Conservation (phyloP, 2,113 vertebrate species). For the Labeo catla region DNA sequence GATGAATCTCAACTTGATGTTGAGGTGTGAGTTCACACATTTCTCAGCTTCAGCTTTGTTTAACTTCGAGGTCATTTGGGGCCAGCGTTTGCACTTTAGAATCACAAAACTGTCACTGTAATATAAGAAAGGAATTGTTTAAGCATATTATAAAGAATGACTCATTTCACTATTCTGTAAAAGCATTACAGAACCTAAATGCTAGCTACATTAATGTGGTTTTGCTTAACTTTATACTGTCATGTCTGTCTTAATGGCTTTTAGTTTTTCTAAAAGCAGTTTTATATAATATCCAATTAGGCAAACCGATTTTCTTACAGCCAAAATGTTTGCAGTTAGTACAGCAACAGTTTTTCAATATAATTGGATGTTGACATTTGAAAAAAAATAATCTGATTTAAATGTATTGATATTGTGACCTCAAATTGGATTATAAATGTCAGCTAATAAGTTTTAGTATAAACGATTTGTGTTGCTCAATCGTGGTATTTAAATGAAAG, state of each 20-base stretch:
- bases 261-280: too few species aligned
- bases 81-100: constrained; percentile 10
- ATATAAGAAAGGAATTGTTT: constrained; percentile 21
- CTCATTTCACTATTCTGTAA: background rate
- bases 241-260: background rate
- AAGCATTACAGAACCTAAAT: background rate
- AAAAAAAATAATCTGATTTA: background rate
- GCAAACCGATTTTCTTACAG: background rate
- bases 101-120: background rate
- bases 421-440: background rate
- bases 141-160: background rate
- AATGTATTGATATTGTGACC: background rate
- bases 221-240: background rate
- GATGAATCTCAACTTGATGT: constrained; percentile 23
- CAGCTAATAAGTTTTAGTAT: background rate
- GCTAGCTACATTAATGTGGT: too few species aligned
- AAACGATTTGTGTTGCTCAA: background rate
- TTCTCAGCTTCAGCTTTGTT: constrained; percentile 30
- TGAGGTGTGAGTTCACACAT: constrained; percentile 26
- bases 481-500: background rate
- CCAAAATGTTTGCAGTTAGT: background rate
- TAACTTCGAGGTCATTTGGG: background rate
- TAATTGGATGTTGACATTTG: background rate
- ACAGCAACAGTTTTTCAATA: background rate
- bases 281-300: constrained; percentile 20